Percentiles rank a stretch among this genome's conserved stretches.
phyloP scores from a whole-genome alignment of 2,797 vertebrate genomes.

The Podargus strigoides region DNA sequence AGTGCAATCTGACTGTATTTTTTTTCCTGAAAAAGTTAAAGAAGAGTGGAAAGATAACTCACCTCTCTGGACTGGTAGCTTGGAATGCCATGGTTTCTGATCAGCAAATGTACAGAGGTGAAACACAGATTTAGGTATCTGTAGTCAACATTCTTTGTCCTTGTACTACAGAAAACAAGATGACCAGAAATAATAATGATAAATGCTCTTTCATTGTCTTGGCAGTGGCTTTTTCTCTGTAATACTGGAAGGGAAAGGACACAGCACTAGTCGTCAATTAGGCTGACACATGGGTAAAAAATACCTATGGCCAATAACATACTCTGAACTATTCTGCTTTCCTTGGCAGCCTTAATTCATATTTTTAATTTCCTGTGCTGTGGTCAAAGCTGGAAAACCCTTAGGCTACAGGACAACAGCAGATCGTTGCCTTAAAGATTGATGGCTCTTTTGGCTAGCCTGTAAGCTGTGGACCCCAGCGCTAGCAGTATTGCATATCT shows the following conservation, averaged over 20 bases:
- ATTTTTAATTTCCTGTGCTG: neutral
- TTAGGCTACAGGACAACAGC: neutral
- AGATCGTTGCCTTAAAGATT: neutral
- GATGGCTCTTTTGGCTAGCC: neutral
- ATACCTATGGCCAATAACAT: neutral
- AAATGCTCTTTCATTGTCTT: neutral
- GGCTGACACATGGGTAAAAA: neutral
- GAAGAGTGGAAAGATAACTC: neutral
- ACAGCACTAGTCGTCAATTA: neutral
- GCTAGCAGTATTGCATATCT: neutral
- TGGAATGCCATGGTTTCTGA: neutral
- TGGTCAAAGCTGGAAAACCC: neutral
- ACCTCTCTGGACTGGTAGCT: neutral
- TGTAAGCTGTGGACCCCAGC: neutral
- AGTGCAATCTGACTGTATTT: neutral
- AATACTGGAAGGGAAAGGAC: neutral
- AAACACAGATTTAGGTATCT: neutral
- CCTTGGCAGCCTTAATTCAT: neutral
- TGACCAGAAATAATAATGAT: neutral
- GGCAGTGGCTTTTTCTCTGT: neutral
- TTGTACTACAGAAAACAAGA: neutral
- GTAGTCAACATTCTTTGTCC: neutral
- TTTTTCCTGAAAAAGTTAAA: neutral
- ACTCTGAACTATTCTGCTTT: neutral
- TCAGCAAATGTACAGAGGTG: neutral